Conservation (phyloP, 2,888 invertebrate genomes). For the Drosophila meridiana region DNA sequence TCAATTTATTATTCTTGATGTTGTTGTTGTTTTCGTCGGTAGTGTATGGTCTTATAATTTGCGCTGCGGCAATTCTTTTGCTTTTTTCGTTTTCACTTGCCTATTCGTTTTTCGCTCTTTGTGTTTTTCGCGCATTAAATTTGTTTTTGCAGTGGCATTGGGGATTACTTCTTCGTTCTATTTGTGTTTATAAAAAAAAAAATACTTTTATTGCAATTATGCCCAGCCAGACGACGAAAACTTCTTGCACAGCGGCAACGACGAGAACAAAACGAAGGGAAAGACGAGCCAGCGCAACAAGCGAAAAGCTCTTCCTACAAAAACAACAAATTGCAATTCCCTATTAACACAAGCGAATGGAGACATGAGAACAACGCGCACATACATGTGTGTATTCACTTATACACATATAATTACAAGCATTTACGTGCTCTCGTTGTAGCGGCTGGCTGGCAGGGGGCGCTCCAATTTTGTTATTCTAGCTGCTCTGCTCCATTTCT, state of each 20-base stretch:
- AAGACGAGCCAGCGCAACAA: conserved; percentile 72
- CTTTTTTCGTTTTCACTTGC: conserved; percentile 51
- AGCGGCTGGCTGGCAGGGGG: conserved; percentile 45
- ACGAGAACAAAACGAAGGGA: conserved; percentile 24
- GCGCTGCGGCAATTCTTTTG: conserved; percentile 64
- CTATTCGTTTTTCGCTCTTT: conserved; percentile 60
- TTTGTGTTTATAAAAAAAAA: conserved; percentile 12
- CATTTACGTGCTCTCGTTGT: conserved; percentile 33
- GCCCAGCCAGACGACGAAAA: conserved; percentile 45
- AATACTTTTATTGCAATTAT: conserved; percentile 64
- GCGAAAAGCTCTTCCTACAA: conserved; percentile 73
- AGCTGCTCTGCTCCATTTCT: conserved; percentile 68
- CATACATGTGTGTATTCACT: conserved; percentile 26
- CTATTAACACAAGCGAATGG: conserved; percentile 46
- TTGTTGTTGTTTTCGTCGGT: conserved; percentile 35
- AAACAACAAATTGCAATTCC: conserved; percentile 77
- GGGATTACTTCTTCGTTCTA: conserved; percentile 53
- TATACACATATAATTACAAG: conserved; percentile 27
- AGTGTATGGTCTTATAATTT: conserved; percentile 66
- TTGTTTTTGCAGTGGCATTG: conserved; percentile 53
- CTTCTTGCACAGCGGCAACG: conserved; percentile 53
- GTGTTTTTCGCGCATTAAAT: conserved; percentile 58
- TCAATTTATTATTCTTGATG: conserved; percentile 31
- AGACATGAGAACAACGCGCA: conserved; percentile 53
- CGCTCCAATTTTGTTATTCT: conserved; percentile 60